Base-by-base conservation (phyloP, 2,888 invertebrate genomes). In the Drosophila anomalata region DNA sequence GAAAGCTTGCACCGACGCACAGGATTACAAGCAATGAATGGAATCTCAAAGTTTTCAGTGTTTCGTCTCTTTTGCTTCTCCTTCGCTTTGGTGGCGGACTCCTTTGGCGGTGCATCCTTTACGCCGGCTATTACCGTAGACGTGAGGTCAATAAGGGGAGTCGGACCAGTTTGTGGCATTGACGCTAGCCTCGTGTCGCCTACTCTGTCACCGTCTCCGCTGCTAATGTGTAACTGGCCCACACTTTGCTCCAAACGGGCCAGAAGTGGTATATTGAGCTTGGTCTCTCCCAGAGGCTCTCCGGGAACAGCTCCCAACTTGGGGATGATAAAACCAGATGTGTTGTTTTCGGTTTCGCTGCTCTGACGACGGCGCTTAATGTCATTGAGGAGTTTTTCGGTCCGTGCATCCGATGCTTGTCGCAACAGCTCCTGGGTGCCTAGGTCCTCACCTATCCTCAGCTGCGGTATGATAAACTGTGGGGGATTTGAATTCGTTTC, bases 71-170 rank as follows among this genome's bases (percentile, higher is more conserved):
- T 42, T 17, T 36, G 68, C 22, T 48, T 67, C 20, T 53, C 57
- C 7, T 47, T 70, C 24, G 60, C 39, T 14, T 75, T 66, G 44
- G 52, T 70, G 2, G 89, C 79, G 31, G 76, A 67, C 36, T 76
- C 76, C n/a, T 79, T 75, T 0, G 73, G 82, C 2, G 73, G 54
- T 0, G 62, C 78, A 61, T 77, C 61, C n/a, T 57, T 58, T 20
- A 47, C 68, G 2, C 17, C 42, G 0, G 55, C 63, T 55, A 89
- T 89, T 2, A 91, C 67, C 2, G 91, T 86, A 3, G 78, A 52
- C 8, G 89, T 87, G 54, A 91, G 63, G 69, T 91, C 91, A 17
- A 91, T 91, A 8, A 75, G 63, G 8, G 73, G 20, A 12, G 58
- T 6, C 7, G 44, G 33, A 5, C 33, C 33, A 12, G 14, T 9